A percentile compares a stretch with the other conserved stretches of the same genome.
Conservation (phyloP, 2,888 invertebrate species). For the Rhodophaea formosa region DNA sequence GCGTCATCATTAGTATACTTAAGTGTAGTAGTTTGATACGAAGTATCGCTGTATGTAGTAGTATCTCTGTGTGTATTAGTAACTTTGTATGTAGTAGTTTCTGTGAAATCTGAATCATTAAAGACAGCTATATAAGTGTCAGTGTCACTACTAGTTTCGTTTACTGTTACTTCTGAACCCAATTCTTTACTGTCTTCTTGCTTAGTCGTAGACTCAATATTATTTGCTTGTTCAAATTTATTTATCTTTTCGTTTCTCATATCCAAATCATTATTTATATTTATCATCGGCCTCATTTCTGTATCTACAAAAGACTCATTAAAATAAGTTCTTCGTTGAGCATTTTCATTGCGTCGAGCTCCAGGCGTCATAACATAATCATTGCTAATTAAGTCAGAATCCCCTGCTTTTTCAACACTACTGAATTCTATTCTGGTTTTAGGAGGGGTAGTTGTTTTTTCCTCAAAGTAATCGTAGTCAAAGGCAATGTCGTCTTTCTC, state of each 20-base stretch:
- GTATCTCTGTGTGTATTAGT: background rate
- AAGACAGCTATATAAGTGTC: background rate
- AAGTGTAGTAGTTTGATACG: background rate
- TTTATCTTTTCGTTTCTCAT: background rate
- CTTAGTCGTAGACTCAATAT: background rate
- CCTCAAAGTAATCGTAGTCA: slow-evolving; percentile 7
- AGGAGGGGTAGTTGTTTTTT: background rate
- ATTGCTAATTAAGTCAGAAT: background rate
- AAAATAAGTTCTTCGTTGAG: background rate
- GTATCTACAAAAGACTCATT: background rate
- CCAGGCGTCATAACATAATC: background rate
- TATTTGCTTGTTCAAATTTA: background rate
- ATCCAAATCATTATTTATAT: background rate
- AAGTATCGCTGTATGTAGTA: background rate
- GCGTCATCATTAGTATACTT: background rate
- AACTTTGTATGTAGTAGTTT: background rate
- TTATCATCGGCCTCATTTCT: background rate
- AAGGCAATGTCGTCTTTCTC: background rate
- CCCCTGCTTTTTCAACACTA: background rate
- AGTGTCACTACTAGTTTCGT: background rate
- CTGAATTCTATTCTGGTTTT: background rate
- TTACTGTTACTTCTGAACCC: background rate
- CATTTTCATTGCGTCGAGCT: background rate
- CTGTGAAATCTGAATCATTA: background rate
- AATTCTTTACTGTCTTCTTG: background rate